A percentile compares a stretch with the other conserved stretches of the same genome.
Evolutionary conservation across 2,888 invertebrate genomes (phyloP).

Genomic region (Amphimallon solstitiale): DNA sequence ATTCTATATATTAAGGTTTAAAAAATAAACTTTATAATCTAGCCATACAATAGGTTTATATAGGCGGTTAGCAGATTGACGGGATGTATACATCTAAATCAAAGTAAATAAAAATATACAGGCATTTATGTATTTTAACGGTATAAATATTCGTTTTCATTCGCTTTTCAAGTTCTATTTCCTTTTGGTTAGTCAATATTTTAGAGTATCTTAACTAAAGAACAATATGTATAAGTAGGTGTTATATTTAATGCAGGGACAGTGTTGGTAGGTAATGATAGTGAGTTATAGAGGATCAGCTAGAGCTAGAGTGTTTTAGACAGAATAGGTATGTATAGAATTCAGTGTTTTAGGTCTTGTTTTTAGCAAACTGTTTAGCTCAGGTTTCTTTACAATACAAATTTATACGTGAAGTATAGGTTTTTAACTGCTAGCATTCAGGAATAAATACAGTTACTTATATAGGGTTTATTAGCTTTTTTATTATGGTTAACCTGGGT

Average conservation of each 20-base stretch:
- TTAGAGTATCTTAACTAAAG: slow-evolving; percentile 15
- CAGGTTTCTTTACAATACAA: slow-evolving; percentile 52
- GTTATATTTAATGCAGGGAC: slow-evolving; percentile 35
- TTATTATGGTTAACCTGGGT: slow-evolving; percentile 56
- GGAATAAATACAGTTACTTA: slow-evolving; percentile 12
- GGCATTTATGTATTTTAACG: too few relatives aligned
- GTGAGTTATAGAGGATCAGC: slow-evolving; percentile 42
- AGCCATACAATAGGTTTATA: not conserved
- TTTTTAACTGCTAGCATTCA: slow-evolving; percentile 15
- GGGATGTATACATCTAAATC: not conserved
- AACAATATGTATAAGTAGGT: slow-evolving; percentile 40
- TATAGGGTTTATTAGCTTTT: slow-evolving; percentile 24
- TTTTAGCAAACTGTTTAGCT: slow-evolving; percentile 53
- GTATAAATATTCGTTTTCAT: too few relatives aligned
- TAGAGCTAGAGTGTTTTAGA: slow-evolving; percentile 43
- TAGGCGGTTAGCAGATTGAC: slow-evolving; percentile 12
- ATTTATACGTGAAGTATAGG: slow-evolving; percentile 28
- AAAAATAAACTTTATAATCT: not conserved
- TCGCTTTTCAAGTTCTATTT: too few relatives aligned
- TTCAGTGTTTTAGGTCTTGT: slow-evolving; percentile 48
- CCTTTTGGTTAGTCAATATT: too few relatives aligned
- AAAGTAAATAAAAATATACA: not conserved
- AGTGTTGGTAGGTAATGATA: slow-evolving; percentile 39
- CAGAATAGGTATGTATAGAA: slow-evolving; percentile 55
- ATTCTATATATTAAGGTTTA: not conserved